Evolutionary conservation across 2,113 vertebrate genomes (phyloP), one percentile per base, ranked within the genome.

Genomic region (Acrocephalus kingi): DNA sequence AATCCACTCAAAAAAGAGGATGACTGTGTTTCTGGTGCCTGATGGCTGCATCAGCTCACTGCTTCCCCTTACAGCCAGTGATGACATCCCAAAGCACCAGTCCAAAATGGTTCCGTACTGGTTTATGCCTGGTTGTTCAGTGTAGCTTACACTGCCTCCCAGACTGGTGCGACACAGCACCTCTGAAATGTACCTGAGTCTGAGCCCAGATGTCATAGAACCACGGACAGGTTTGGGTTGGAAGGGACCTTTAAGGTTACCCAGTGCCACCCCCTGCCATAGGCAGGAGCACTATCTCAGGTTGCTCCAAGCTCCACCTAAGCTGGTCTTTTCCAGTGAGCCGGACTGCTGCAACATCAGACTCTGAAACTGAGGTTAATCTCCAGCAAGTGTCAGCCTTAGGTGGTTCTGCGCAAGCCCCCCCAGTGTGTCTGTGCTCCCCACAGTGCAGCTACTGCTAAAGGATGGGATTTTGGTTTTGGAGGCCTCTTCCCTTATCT

Each of bases 101-200:
- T 18, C 27, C 22, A 3, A 33, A 5, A 74, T 87, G 74, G 58
- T 52, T 82, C 74, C 21, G 5, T 35, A 33, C 48, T 59, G 74
- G 39, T 51, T 81, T 37, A 18, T 68, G 35, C 30, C 35, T 61
- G 35, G 18, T 43, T 49, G 28, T 37, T 52, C 31, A n/a, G 35
- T 2, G 6, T 31, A 45, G 41, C 46, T 61, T 20, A 51, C 45
- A 2, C 30, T 75, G 56, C 18, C 31, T 74, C 63, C 62, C 23
- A 41, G 8, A 14, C 30, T 12, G 46, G 31, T 54, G 51, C 59
- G n/a, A 17, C 37, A 28, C 8, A 90, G 68, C 46, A 17, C 14
- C 4, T 35, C 76, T 39, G 81, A 67, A 56, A 52, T 0, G 0
- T 14, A 4, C 2, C 4, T 22, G 55, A n/a, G 28, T 21, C 59